phyloP scores from a whole-genome alignment of 2,888 invertebrate species.

The Limnephilus lunatus region DNA sequence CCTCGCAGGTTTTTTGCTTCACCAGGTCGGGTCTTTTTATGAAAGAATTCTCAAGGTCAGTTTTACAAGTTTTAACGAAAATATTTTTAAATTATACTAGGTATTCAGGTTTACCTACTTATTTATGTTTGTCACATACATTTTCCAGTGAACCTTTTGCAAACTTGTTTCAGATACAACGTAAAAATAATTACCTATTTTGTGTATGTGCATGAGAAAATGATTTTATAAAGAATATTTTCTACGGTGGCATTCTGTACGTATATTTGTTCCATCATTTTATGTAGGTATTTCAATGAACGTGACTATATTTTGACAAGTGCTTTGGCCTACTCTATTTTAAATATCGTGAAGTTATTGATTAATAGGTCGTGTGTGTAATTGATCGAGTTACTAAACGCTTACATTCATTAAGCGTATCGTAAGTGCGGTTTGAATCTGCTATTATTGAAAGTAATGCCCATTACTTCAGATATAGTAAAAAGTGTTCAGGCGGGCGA shows the following conservation, averaged over 20 bases:
- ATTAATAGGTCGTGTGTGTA: neutral
- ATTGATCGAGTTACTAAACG: neutral
- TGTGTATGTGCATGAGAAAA: neutral
- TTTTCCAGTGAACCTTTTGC: neutral
- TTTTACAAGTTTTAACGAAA: neutral
- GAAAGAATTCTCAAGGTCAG: neutral
- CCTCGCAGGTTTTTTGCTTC: neutral
- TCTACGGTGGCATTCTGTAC: neutral
- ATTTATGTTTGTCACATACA: neutral
- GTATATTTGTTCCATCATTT: neutral
- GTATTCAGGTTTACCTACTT: neutral
- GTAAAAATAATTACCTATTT: neutral
- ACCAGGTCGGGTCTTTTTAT: neutral
- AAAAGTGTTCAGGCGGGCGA: neutral
- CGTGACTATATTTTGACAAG: neutral
- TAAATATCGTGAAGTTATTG: neutral
- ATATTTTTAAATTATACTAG: neutral
- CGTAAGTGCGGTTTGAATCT: constrained; percentile 3
- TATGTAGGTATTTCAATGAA: neutral
- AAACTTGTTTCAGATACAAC: neutral
- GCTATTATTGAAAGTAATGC: neutral
- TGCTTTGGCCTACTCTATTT: neutral
- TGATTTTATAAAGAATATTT: neutral
- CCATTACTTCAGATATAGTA: constrained; percentile 11
- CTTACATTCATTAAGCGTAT: neutral